Conservation (phyloP, 1,140 invertebrate species). For the Euwallacea fornicatus region DNA sequence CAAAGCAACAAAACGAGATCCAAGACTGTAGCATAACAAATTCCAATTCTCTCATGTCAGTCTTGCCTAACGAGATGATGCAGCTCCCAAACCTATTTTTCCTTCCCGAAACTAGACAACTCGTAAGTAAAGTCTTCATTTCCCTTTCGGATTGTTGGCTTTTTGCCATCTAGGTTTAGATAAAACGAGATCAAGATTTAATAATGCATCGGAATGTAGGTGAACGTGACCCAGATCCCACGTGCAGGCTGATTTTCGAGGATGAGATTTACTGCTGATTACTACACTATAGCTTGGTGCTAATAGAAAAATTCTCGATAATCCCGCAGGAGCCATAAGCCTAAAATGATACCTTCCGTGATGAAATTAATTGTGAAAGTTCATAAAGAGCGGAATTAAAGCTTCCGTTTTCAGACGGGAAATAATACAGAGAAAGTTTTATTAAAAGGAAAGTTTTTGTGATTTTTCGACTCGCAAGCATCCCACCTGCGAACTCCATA, state of each 20-base stretch:
- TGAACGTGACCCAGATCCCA: background rate
- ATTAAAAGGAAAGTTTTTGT: background rate
- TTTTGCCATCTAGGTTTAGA: slow-evolving; percentile 14
- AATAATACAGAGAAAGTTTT: background rate
- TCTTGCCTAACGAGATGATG: background rate
- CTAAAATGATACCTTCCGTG: background rate
- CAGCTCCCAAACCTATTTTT: background rate
- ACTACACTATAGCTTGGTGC: no score
- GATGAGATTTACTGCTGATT: no score
- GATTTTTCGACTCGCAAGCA: no score
- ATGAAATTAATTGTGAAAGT: slow-evolving; percentile 3
- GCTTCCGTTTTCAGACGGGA: background rate
- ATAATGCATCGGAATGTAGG: background rate
- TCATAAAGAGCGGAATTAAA: background rate
- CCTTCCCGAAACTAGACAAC: background rate
- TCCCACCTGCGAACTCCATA: background rate
- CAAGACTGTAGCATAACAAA: no score
- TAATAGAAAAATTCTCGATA: background rate
- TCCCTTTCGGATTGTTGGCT: slow-evolving; percentile 7
- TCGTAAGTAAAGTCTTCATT: slow-evolving; percentile 3
- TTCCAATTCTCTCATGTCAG: no score
- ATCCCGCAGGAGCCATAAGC: background rate
- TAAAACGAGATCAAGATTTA: slow-evolving; percentile 12
- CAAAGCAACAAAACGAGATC: no score
- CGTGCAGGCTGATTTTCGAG: background rate